Evolutionary conservation across 1,140 invertebrate genomes (phyloP), one percentile per base, ranked within the genome.

Genomic region (Drosophila erecta): DNA sequence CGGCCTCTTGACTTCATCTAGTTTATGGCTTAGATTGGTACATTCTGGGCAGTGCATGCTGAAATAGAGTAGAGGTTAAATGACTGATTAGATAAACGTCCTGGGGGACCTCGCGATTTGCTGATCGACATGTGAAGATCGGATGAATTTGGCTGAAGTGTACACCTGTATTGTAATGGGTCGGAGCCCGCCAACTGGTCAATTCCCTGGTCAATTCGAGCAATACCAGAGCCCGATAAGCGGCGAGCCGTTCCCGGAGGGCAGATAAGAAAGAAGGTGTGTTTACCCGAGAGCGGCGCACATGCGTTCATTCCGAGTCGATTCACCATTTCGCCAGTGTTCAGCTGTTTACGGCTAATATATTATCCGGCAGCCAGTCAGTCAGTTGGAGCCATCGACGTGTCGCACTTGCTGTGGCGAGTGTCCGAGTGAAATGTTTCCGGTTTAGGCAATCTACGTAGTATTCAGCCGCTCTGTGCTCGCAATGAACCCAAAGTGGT

Each of bases 281-380:
- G 55, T 72, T 74, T 49, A 54, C 49, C 38, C 47, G 58, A 15
- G 20, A 12, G 59, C n/a, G 8, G 53, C 40, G 53, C 67, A 74
- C 57, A 73, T 74, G 54, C 33, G 54, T 50, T 57, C 59, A 38
- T 24, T 33, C 41, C 10, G 59, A 43, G 56, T 72, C 40, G 69
- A 58, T 37, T 64, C 51, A 20, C 58, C 51, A 64, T 38, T 75
- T 75, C 38, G 57, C 38, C 59, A 75, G 33, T 51, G 61, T 64
- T 74, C 44, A 64, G 70, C 64, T 75, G 51, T 75, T 65, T 65
- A 74, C 71, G 71, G 72, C 72, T 44, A 75, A 75, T 75, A 75
- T 75, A 64, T 75, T 76, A 75, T 76, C 72, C 72, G 72, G 53
- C 66, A 70, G 66, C 8, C 72, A 75, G 72, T 75, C 72, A 65